A percentile compares a stretch with the other conserved stretches of the same genome.
phyloP scores from a whole-genome alignment of 2,797 vertebrate species.

The Meda fulgida region DNA sequence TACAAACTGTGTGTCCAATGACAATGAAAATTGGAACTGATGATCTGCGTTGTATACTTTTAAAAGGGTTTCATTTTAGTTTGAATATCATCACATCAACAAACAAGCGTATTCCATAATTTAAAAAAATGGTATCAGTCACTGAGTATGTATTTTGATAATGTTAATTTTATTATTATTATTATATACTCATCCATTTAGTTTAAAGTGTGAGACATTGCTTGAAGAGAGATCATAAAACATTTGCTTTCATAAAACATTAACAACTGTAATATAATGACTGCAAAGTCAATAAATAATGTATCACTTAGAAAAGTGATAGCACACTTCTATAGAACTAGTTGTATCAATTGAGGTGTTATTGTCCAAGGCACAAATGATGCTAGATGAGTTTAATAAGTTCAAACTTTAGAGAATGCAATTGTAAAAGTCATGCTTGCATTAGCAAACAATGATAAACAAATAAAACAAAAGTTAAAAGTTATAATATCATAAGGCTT shows the following conservation, averaged over 20 bases:
- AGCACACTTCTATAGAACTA: not conserved
- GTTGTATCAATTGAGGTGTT: not conserved
- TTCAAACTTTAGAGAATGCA: not conserved
- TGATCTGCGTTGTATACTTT: not conserved
- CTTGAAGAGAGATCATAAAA: not conserved
- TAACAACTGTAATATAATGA: not conserved
- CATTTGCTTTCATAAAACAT: not conserved
- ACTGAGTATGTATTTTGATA: not conserved
- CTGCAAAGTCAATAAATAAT: not conserved
- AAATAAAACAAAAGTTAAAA: not conserved
- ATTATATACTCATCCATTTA: not conserved
- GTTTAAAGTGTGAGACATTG: not conserved
- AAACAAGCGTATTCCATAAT: not conserved
- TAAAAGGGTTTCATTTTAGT: constrained; percentile 8
- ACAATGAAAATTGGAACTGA: not conserved
- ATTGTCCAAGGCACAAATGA: not conserved
- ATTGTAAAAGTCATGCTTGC: not conserved
- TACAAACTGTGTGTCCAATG: not conserved
- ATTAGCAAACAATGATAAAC: not conserved
- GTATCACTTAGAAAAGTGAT: not conserved
- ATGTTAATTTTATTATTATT: not conserved
- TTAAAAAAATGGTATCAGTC: not conserved
- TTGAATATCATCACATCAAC: not conserved
- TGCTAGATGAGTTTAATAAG: constrained; percentile 7
- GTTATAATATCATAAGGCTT: not conserved